Evolutionary conservation across 1,140 invertebrate species (phyloP), one percentile per base, ranked within the genome.

Genomic region (Anoplophora glabripennis): DNA sequence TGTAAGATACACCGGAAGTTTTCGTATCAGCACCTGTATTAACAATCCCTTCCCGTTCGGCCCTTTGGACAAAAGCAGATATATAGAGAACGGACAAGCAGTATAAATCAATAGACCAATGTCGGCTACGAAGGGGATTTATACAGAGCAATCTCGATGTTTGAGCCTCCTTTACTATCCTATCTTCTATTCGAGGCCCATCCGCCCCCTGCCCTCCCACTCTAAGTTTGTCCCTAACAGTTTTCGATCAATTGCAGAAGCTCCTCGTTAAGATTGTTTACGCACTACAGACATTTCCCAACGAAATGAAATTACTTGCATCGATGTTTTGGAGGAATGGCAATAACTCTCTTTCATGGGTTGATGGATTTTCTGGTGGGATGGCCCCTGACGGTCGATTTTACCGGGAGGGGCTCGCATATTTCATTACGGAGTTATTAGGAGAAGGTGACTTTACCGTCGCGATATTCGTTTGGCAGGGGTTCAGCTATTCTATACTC

Each of bases 61-160:
- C 17, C 41, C 42, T 37, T 54, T 54, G 52, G 52, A 54, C 52
- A 54, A 54, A 54, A 54, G 52, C 11, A 54, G 52, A 45, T 44
- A 54, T 33, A 28, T 33, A 17, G 15, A 51, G 59, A 42, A 53
- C 57, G 52, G 53, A 56, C 59, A 53, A 57, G 57, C 45, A 37
- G 63, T 61, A 65, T 65, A 65, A 61, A 65, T 61, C 63, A 65
- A 65, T 61, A 65, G 63, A 62, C 59, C 61, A 55, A 63, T 55
- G 57, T 57, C 57, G 53, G 48, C 28, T 44, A 44, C 14, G 15
- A 17, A 11, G 35, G 33, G 44, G 45, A 59, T 60, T 53, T 44
- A 62, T 62, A 56, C 48, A 57, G 48, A 58, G 60, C 55, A 62
- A 62, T 62, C 60, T 62, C 60, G 55, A 62, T 62, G 60, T 62